phyloP scores from a whole-genome alignment of 2,797 vertebrate genomes.

The Coreius guichenoti region DNA sequence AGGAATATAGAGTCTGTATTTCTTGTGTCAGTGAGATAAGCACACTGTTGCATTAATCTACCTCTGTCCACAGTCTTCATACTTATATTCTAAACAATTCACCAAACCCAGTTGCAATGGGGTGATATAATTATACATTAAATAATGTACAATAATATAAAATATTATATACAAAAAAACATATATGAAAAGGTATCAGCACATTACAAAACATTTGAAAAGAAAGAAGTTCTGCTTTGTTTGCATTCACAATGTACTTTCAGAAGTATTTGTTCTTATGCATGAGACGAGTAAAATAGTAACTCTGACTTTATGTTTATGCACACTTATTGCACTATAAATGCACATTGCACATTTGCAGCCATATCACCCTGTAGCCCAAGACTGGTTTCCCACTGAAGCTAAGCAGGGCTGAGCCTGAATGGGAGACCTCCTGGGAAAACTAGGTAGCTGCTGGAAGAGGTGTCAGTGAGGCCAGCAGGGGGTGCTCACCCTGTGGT shows the following conservation, averaged over 20 bases:
- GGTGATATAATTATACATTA: background rate
- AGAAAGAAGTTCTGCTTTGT: too few relatives aligned
- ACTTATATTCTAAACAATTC: background rate
- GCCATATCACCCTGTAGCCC: too few relatives aligned
- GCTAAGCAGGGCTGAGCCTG: too few relatives aligned
- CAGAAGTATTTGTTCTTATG: background rate
- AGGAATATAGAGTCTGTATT: background rate
- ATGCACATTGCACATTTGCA: background rate
- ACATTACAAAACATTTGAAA: background rate
- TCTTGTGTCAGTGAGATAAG: background rate
- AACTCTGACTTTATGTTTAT: background rate
- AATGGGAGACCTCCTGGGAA: too few relatives aligned
- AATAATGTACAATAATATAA: background rate
- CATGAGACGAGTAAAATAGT: background rate
- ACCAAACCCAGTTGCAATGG: background rate
- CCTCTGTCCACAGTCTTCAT: background rate
- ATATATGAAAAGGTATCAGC: background rate
- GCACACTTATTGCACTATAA: background rate
- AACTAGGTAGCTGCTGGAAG: too few relatives aligned
- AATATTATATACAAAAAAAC: background rate
- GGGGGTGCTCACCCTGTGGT: too few relatives aligned
- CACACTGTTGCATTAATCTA: conserved; percentile 1
- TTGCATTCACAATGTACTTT: background rate
- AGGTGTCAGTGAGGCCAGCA: too few relatives aligned
- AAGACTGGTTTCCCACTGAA: too few relatives aligned